Base-by-base conservation (phyloP, 2,797 vertebrate genomes). In the Poeciliopsis presidionis region DNA sequence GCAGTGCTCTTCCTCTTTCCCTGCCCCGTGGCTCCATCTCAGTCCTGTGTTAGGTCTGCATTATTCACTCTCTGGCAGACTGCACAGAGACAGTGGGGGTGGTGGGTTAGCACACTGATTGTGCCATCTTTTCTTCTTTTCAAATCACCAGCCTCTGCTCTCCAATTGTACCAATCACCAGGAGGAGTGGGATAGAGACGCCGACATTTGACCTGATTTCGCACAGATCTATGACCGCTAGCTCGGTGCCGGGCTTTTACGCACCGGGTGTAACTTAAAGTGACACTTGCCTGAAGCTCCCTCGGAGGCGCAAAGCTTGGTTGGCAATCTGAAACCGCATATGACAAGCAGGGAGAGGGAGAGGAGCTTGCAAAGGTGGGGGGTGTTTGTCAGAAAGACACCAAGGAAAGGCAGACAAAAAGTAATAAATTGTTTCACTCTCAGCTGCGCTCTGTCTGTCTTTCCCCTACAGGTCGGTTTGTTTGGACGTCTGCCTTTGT, bases 241-340 rank as follows among this genome's bases (percentile, higher is more conserved):
- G 93, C 93, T 91, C 25, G 72, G 80, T 77, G 91, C 81, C 88
- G 81, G 90, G 79, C 90, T 97, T 96, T 96, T 96, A 90, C 77
- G 92, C 94, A 93, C 95, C 92, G 89, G 91, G 92, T 95, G 96
- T 97, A 98, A 98, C 96, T 96, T 96, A 97, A 97, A 97, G 96
- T 98, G 97, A 97, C 97, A 98, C 94, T 97, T 95, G 96, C 97
- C 97, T 94, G 94, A 94, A 98, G 97, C 96, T 96, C 94, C 96
- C 97, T 97, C 92, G 88, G 93, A 97, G 92, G 97, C 95, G 30
- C 88, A 84, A 88, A 87, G 94, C 92, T 90, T 87, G 88, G 89
- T 92, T 91, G 90, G 88, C 87, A 86, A 92, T 92, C 90, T 90
- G 89, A 93, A 95, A 95, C 90, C 83, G 84, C 88, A 93, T 91